A percentile compares a stretch with the other conserved stretches of the same genome.
These are phyloP conservation scores for Oikopleura dioica DNA, from an alignment of 23 tunicate species.

Conservation along the genomic window DNA sequence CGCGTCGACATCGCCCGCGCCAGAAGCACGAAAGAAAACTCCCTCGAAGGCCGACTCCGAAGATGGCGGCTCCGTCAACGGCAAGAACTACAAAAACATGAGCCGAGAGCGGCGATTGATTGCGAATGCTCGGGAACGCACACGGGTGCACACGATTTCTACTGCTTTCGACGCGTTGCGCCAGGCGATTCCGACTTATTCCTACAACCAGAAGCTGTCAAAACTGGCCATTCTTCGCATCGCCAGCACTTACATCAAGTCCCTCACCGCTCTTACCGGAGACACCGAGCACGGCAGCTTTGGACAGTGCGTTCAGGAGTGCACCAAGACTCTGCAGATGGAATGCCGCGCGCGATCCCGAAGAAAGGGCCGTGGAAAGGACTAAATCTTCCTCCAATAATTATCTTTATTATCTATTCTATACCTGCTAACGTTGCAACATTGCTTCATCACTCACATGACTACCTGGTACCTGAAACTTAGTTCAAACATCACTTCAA, in stretches of 20 bases:
- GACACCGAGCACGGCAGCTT: conserved; percentile 30
- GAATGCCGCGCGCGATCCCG: conserved; percentile 93
- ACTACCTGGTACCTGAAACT: no score
- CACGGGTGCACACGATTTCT: conserved; percentile 95
- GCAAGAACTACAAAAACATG: conserved; percentile 50
- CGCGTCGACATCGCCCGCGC: no score
- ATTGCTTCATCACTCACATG: no score
- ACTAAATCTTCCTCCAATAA: no score
- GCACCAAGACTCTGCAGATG: conserved; percentile 81
- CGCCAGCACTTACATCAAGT: conserved; percentile 77
- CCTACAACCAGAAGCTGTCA: conserved; percentile 91
- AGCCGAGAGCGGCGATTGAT: conserved; percentile 78
- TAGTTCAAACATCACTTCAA: no score
- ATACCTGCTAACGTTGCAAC: no score
- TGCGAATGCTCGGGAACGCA: conserved; percentile 91
- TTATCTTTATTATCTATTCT: no score
- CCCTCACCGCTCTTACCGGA: conserved; percentile 68
- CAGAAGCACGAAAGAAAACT: background rate
- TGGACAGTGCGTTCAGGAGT: conserved; percentile 64
- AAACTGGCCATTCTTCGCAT: conserved; percentile 92
- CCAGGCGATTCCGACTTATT: conserved; percentile 73
- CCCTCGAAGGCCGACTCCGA: background rate
- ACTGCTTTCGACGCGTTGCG: conserved; percentile 93
- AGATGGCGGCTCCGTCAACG: background rate
- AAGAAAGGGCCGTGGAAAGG: conserved; percentile 22